Evolutionary conservation across 2,888 invertebrate genomes (phyloP).

Genomic region (Pachymerium ferrugineum): DNA sequence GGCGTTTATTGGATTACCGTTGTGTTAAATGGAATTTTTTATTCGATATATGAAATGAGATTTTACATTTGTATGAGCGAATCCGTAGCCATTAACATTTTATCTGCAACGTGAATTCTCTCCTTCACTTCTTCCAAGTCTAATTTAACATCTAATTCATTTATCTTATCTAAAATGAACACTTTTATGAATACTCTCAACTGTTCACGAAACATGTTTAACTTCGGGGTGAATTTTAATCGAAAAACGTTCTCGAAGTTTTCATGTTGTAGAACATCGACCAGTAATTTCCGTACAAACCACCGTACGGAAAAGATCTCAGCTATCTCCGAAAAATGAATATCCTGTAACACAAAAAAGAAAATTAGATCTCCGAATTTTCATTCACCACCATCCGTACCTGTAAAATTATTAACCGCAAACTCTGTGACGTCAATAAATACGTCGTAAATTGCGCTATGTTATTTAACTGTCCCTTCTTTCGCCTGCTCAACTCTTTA

Average conservation of each 20-base stretch:
- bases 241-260: slow-evolving; percentile 61
- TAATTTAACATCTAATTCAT: too few relatives aligned
- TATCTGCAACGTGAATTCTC: too few relatives aligned
- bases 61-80: too few relatives aligned
- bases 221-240: slow-evolving; percentile 65
- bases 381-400: slow-evolving; percentile 50
- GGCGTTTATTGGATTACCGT: too few relatives aligned
- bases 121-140: too few relatives aligned
- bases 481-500: slow-evolving; percentile 64
- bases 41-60: too few relatives aligned
- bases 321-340: slow-evolving; percentile 82
- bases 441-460: slow-evolving; percentile 71
- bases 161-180: too few relatives aligned
- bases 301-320: slow-evolving; percentile 67
- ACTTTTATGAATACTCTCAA: slow-evolving; percentile 73
- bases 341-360: slow-evolving; percentile 55
- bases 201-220: slow-evolving; percentile 75
- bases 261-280: slow-evolving; percentile 65
- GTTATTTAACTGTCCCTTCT: slow-evolving; percentile 62
- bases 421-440: slow-evolving; percentile 68
- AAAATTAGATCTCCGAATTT: slow-evolving; percentile 18
- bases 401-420: slow-evolving; percentile 78
- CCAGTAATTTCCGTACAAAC: slow-evolving; percentile 70
- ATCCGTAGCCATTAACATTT: too few relatives aligned
- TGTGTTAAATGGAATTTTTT: too few relatives aligned